These are phyloP conservation scores for Spilosoma lubricipeda DNA, from an alignment of 2,888 invertebrate genomes.

Conservation along the genomic window DNA sequence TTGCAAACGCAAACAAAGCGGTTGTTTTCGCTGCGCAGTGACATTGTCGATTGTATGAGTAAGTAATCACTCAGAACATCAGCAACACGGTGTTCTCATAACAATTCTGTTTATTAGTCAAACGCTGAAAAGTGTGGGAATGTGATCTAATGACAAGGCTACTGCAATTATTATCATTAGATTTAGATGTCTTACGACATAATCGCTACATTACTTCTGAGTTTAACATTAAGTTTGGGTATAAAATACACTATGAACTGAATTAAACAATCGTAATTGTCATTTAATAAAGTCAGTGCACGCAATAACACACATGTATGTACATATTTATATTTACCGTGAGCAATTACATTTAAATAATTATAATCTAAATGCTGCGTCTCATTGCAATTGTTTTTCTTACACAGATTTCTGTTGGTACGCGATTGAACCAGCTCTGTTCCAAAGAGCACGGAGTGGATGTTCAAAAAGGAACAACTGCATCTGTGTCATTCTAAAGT, in stretches of 20 bases:
- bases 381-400: background rate
- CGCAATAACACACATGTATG: background rate
- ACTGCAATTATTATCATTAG: background rate
- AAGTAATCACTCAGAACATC: constrained; percentile 44
- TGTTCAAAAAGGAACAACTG: too few species aligned
- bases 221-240: background rate
- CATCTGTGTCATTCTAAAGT: too few species aligned
- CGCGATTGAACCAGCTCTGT: too few species aligned
- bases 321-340: background rate
- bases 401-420: too few species aligned
- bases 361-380: background rate
- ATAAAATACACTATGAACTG: background rate
- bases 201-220: background rate
- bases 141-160: constrained; percentile 10
- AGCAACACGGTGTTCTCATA: constrained; percentile 52
- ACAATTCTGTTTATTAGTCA: constrained; percentile 51
- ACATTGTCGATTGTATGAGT: constrained; percentile 50
- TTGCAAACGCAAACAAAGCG: constrained; percentile 45
- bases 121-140: constrained; percentile 42
- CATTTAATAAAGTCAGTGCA: background rate
- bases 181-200: background rate
- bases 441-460: background rate
- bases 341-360: too few species aligned
- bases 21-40: constrained; percentile 49
- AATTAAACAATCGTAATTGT: background rate